Percentiles rank a stretch among this genome's conserved stretches.
Conservation (phyloP, 2,888 invertebrate species). For the Invenusta paracnida region DNA sequence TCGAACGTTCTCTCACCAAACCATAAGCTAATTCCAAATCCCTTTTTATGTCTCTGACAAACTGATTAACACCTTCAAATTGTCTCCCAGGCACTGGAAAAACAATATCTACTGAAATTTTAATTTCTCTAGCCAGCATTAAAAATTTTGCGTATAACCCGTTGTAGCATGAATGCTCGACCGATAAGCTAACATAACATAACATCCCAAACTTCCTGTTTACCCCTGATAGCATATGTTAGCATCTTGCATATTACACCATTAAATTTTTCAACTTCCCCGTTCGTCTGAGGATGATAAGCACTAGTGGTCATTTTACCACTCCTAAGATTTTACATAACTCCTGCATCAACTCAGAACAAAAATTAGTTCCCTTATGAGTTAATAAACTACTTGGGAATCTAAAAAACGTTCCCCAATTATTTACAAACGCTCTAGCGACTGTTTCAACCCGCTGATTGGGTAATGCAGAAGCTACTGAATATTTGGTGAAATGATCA, state of each 20-base stretch:
- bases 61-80: no score
- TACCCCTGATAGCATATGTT: no score
- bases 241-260: not conserved
- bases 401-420: not conserved
- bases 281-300: not conserved
- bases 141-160: no score
- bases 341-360: not conserved
- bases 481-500: not conserved
- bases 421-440: not conserved
- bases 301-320: not conserved
- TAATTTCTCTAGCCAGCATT: no score
- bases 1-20: no score
- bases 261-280: slow-evolving; percentile 2
- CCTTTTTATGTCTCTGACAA: no score
- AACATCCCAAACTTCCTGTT: no score
- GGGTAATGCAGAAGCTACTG: not conserved
- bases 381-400: not conserved
- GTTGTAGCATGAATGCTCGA: no score
- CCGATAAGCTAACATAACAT: no score
- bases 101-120: no score
- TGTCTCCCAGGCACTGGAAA: no score
- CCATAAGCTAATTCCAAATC: no score
- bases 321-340: slow-evolving; percentile 5
- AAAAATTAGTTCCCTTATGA: not conserved
- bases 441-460: not conserved